Conservation (phyloP, 2,113 vertebrate species). For the Scartelaos histophorus region DNA sequence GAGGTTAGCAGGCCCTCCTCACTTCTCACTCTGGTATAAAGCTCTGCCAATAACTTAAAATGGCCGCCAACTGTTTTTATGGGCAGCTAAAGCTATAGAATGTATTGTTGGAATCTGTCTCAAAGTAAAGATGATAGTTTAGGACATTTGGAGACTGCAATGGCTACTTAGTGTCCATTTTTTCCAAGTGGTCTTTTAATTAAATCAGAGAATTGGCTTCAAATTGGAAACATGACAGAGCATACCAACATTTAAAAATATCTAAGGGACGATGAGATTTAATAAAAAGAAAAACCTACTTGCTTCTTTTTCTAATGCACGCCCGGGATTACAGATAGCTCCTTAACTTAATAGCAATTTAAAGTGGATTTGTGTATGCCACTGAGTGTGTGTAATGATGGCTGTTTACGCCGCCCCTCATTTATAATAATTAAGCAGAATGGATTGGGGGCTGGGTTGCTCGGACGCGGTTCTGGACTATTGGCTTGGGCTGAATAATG, state of each 20-base stretch:
- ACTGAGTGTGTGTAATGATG: slow-evolving; percentile 84
- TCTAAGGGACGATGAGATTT: slow-evolving; percentile 75
- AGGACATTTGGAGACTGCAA: slow-evolving; percentile 47
- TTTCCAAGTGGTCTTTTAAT: slow-evolving; percentile 72
- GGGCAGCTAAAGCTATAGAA: background rate
- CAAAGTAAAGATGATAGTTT: slow-evolving; percentile 43
- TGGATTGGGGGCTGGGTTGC: slow-evolving; percentile 82
- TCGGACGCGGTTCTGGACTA: slow-evolving; percentile 86
- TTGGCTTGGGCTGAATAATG: slow-evolving; percentile 93
- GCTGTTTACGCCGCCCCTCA: slow-evolving; percentile 87
- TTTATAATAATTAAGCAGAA: slow-evolving; percentile 98
- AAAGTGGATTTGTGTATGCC: slow-evolving; percentile 84
- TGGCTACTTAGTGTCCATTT: slow-evolving; percentile 67
- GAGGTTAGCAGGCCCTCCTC: slow-evolving; percentile 41
- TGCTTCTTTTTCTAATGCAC: slow-evolving; percentile 70
- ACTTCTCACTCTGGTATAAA: slow-evolving; percentile 29
- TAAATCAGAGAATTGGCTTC: slow-evolving; percentile 65
- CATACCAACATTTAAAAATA: slow-evolving; percentile 70
- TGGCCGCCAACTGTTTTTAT: slow-evolving; percentile 1
- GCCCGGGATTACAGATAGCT: slow-evolving; percentile 80
- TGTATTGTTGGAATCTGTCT: slow-evolving; percentile 24
- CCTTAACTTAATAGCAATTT: slow-evolving; percentile 85
- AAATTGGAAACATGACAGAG: slow-evolving; percentile 71
- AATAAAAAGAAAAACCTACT: slow-evolving; percentile 69
- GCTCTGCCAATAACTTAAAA: slow-evolving; percentile 16